These are phyloP conservation scores for Amphipoea oculea DNA, from an alignment of 2,888 invertebrate species.

Conservation along the genomic window DNA sequence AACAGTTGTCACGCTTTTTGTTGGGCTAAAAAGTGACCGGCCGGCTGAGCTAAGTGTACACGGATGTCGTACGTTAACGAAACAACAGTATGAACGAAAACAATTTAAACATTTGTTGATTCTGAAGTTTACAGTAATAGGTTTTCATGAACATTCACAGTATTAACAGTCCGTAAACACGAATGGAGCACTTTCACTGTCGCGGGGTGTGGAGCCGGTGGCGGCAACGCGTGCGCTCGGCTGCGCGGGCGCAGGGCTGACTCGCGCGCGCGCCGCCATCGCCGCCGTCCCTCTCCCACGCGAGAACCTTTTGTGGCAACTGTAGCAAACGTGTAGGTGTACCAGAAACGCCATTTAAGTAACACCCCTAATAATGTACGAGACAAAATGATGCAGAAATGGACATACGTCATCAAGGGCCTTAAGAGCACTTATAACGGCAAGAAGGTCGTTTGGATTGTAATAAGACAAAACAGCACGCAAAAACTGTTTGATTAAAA, in stretches of 20 bases:
- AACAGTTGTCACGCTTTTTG: slow-evolving; percentile 55
- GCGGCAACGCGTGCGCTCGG: slow-evolving; percentile 79
- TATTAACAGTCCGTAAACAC: slow-evolving; percentile 70
- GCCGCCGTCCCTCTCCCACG: slow-evolving; percentile 80
- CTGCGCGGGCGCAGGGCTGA: slow-evolving; percentile 85
- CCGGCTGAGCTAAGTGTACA: slow-evolving; percentile 63
- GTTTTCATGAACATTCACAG: slow-evolving; percentile 63
- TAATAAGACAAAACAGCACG: slow-evolving; percentile 13
- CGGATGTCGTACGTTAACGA: slow-evolving; percentile 62
- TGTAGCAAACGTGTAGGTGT: slow-evolving; percentile 83
- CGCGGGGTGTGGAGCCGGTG: slow-evolving; percentile 67
- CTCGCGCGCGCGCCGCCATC: slow-evolving; percentile 75
- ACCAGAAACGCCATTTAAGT: slow-evolving; percentile 86
- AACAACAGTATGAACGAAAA: slow-evolving; percentile 69
- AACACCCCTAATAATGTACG: slow-evolving; percentile 75
- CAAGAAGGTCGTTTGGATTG: slow-evolving; percentile 45
- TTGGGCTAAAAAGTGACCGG: slow-evolving; percentile 66
- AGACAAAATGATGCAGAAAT: slow-evolving; percentile 50
- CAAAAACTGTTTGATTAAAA: slow-evolving; percentile 20
- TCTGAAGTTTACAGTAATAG: slow-evolving; percentile 50
- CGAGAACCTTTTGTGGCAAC: slow-evolving; percentile 76
- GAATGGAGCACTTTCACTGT: slow-evolving; percentile 83
- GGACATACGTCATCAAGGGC: slow-evolving; percentile 36
- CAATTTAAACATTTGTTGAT: slow-evolving; percentile 48
- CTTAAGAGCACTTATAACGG: slow-evolving; percentile 38